These are phyloP conservation scores for Athene noctua DNA, from an alignment of 2,113 vertebrate genomes.

Conservation along the genomic window DNA sequence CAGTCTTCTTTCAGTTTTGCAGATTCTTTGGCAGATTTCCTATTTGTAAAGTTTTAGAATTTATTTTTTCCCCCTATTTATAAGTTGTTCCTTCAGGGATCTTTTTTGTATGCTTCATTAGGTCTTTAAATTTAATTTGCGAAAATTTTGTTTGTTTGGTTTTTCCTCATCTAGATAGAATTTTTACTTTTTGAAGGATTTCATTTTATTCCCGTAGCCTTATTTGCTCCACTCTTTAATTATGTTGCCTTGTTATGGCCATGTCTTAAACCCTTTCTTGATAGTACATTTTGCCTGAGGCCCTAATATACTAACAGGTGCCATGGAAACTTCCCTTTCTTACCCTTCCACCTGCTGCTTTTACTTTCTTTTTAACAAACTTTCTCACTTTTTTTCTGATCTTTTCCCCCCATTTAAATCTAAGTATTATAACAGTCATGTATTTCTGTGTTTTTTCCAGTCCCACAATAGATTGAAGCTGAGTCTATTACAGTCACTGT, in stretches of 20 bases:
- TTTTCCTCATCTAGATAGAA: neutral
- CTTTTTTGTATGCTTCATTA: neutral
- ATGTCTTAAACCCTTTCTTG: neutral
- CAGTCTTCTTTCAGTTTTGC: neutral
- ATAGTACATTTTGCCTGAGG: neutral
- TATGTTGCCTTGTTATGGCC: neutral
- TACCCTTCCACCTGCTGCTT: neutral
- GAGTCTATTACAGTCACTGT: rapidly evolving
- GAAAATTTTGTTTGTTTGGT: neutral
- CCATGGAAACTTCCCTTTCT: neutral
- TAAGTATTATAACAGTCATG: neutral
- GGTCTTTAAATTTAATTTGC: neutral
- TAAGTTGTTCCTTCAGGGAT: neutral
- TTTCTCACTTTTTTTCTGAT: neutral
- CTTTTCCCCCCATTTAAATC: neutral
- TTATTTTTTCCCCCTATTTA: neutral
- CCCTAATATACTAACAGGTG: neutral
- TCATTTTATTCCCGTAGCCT: neutral
- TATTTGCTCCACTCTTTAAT: neutral
- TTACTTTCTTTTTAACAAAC: neutral
- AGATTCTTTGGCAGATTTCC: neutral
- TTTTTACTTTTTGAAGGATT: neutral
- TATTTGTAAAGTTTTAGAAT: neutral
- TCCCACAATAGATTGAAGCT: neutral
- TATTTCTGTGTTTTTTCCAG: neutral